Evolutionary conservation across 2,888 invertebrate genomes (phyloP), one percentile per base, ranked within the genome.

Genomic region (Metalampra italica): DNA sequence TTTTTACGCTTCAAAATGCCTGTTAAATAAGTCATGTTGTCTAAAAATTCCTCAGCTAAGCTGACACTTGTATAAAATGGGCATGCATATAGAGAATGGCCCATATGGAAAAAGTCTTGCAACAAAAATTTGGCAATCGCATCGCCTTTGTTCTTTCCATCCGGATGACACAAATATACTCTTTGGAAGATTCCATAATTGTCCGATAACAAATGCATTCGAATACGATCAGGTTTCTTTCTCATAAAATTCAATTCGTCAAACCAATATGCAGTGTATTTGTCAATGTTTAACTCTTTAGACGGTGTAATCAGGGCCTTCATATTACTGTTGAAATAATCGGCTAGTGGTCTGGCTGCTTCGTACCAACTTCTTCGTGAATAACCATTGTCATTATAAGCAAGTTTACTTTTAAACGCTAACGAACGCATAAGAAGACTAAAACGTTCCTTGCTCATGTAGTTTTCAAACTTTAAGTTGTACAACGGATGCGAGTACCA

Each of bases 201-300:
- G 30, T 45, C 45, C 3, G 45, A 45, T 5, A 45, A 29, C 39
- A 45, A 45, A 30, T 45, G 45, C 45, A 45, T 45, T 15, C 39
- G 13, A 13, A 45, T 45, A 14, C 45, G 38, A 9, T 45, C 45
- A 8, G 45, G 38, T 29, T 45, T 45, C 39, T 13, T 38, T 2
- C 39, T 13, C 12, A 30, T 12, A 39, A 45, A 30, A 15, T 45
- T 45, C 11, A 39, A 13, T n/a, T 30, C 39, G 8, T 45, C 37
- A 12, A 45, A 45, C 45, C 45, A 45, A 5, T 45, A 29, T 4
- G 45, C 45, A 9, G 45, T 45, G 9, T 13, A 45, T 14, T 45
- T 45, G 30, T 45, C 45, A 9, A 45, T 39, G 15, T 39, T 45
- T 13, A 45, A 39, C 8, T 45, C 34, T 39, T 45, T 45, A 8